These are phyloP conservation scores for Marasmarcha lunaedactyla DNA, from an alignment of 2,888 invertebrate species.

Conservation along the genomic window DNA sequence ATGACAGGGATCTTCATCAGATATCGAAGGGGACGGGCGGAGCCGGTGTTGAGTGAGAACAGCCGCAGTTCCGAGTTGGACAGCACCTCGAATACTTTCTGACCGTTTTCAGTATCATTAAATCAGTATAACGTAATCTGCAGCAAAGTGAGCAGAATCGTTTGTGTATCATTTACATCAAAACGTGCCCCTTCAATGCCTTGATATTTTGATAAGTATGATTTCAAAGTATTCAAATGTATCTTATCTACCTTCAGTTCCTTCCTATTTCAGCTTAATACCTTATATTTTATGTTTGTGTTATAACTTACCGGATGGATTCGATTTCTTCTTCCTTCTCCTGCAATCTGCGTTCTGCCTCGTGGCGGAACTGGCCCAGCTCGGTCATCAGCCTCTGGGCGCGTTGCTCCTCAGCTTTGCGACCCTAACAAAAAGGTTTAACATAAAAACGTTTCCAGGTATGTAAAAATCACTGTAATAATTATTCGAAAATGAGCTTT, in stretches of 20 bases:
- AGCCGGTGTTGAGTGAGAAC: conserved; percentile 32
- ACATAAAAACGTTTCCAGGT: too few species aligned
- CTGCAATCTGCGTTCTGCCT: conserved; percentile 95
- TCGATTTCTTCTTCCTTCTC: conserved; percentile 99
- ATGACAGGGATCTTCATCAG: conserved; percentile 39
- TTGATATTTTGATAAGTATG: background rate
- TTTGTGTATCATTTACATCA: background rate
- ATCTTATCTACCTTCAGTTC: background rate
- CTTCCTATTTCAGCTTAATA: background rate
- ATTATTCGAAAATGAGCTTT: too few species aligned
- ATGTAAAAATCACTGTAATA: too few species aligned
- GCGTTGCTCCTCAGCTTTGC: conserved; percentile 97
- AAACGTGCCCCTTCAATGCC: background rate
- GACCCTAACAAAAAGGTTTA: conserved; percentile 74
- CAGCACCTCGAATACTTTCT: conserved; percentile 7
- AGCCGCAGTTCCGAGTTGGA: conserved; percentile 40
- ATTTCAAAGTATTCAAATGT: background rate
- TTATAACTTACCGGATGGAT: conserved; percentile 86
- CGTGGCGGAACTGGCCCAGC: conserved; percentile 93
- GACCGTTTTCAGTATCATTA: conserved; percentile 1
- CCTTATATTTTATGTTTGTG: background rate
- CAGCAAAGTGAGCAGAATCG: background rate
- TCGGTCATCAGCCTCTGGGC: conserved; percentile 93
- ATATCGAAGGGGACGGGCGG: conserved; percentile 25
- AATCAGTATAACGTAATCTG: background rate